Evolutionary conservation across 1,140 invertebrate species (phyloP).

Genomic region (Drosophila mauritiana): DNA sequence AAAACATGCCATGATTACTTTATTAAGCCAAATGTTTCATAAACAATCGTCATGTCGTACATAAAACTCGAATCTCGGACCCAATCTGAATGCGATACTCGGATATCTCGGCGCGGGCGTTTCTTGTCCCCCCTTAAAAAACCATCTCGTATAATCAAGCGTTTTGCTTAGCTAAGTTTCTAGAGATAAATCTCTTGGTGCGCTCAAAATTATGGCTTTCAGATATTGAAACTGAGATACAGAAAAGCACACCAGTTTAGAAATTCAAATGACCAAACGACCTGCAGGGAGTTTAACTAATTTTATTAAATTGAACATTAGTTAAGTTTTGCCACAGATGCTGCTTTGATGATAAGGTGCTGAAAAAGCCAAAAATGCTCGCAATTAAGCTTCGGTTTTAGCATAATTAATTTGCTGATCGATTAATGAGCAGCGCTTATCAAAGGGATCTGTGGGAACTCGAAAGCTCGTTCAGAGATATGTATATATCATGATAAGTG

Average conservation of each 20-base stretch:
- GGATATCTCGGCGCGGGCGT: conserved; percentile 28
- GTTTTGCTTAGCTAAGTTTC: conserved; percentile 77
- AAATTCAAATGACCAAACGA: conserved; percentile 54
- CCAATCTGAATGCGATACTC: conserved; percentile 68
- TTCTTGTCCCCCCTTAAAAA: not conserved
- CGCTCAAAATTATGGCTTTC: conserved; percentile 69
- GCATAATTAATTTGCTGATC: conserved; percentile 74
- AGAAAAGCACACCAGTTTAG: conserved; percentile 40
- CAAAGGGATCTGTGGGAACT: conserved; percentile 32
- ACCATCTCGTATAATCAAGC: conserved; percentile 54
- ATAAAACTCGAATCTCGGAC: conserved; percentile 58
- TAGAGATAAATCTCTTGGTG: conserved; percentile 66
- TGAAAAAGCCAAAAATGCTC: conserved; percentile 29
- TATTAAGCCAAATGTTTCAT: conserved; percentile 81
- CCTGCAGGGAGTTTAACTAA: conserved; percentile 64
- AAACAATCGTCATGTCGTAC: conserved; percentile 78
- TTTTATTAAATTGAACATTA: conserved; percentile 74
- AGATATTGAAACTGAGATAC: conserved; percentile 68
- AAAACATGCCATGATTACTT: conserved; percentile 82
- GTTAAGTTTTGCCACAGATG: conserved; percentile 65
- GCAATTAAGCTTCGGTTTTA: conserved; percentile 70
- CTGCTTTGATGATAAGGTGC: conserved; percentile 31
- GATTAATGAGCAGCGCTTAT: conserved; percentile 26
- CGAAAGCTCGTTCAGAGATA: not conserved
- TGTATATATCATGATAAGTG: not conserved